A percentile compares a stretch with the other conserved stretches of the same genome.
Evolutionary conservation across 2,797 vertebrate genomes (phyloP).

Genomic region (Enteromius fasciolatus): DNA sequence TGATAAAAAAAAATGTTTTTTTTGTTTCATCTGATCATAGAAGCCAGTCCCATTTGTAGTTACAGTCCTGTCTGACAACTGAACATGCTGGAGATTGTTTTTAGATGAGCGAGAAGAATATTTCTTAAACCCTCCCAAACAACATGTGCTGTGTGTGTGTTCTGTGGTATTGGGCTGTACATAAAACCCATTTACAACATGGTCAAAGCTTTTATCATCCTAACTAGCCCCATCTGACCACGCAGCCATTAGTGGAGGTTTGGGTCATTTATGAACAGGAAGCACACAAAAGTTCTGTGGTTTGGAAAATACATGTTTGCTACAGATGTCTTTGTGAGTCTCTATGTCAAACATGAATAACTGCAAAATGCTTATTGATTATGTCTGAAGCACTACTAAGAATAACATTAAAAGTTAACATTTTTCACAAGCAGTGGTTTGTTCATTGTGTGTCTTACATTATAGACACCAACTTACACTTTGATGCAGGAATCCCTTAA

Average conservation of each 20-base stretch:
- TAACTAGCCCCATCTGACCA: slow-evolving; percentile 17
- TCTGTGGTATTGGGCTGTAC: background rate
- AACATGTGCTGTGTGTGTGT: too few species aligned
- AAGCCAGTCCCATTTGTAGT: too few species aligned
- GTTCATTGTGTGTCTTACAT: background rate
- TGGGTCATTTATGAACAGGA: slow-evolving; percentile 26
- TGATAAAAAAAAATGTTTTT: too few species aligned
- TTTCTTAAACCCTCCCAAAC: too few species aligned
- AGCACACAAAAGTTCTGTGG: slow-evolving; percentile 16
- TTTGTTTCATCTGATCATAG: too few species aligned
- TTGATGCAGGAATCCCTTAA: slow-evolving; percentile 9
- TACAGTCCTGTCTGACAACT: too few species aligned
- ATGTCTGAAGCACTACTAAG: background rate
- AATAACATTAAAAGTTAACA: background rate
- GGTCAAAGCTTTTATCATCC: slow-evolving; percentile 33
- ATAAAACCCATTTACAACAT: slow-evolving; percentile 35
- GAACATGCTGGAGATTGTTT: too few species aligned
- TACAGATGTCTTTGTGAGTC: background rate
- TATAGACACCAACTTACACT: background rate
- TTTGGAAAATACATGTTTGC: slow-evolving; percentile 18
- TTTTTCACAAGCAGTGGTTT: too few species aligned
- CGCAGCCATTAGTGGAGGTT: slow-evolving; percentile 20
- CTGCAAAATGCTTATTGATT: background rate
- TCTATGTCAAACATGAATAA: slow-evolving; percentile 4
- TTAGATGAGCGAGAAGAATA: too few species aligned